A percentile compares a stretch with the other conserved stretches of the same genome.
phyloP scores from a whole-genome alignment of 2,797 vertebrate species.

The Falco biarmicus region DNA sequence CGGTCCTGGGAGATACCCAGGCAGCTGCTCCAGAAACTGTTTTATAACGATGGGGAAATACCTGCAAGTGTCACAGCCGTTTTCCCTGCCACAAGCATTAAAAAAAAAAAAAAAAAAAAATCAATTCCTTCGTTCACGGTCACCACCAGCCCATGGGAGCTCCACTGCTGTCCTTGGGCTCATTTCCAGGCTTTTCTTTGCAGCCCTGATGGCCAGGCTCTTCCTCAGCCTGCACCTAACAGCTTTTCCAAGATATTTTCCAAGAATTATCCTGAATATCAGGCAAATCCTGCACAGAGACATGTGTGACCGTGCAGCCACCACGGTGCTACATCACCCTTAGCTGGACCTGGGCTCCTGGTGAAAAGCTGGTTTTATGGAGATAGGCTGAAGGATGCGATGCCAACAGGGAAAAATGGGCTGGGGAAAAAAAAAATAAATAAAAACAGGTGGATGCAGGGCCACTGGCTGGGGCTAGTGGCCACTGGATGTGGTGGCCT shows the following conservation, averaged over 20 bases:
- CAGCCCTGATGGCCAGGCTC: background rate
- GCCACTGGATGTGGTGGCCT: background rate
- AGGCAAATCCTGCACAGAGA: fast-evolving
- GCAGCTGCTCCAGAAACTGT: fast-evolving
- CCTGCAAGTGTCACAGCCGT: background rate
- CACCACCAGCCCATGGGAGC: background rate
- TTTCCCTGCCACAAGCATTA: background rate
- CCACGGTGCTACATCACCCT: fast-evolving
- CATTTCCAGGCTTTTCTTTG: background rate
- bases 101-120: background rate
- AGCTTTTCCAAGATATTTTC: no score
- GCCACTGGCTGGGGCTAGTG: fast-evolving
- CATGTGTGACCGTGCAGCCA: fast-evolving
- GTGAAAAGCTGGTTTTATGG: background rate
- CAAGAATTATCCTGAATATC: background rate
- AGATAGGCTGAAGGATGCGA: background rate
- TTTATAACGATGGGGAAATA: background rate
- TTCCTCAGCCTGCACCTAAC: background rate
- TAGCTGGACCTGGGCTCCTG: background rate
- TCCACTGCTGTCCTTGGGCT: background rate
- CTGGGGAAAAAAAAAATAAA: background rate
- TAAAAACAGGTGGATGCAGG: background rate
- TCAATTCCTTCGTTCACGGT: background rate
- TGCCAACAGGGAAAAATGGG: fast-evolving
- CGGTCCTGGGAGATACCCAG: background rate